Evolutionary conservation across 2,888 invertebrate species (phyloP), one percentile per base, ranked within the genome.

Genomic region (Cheilosia urbana): DNA sequence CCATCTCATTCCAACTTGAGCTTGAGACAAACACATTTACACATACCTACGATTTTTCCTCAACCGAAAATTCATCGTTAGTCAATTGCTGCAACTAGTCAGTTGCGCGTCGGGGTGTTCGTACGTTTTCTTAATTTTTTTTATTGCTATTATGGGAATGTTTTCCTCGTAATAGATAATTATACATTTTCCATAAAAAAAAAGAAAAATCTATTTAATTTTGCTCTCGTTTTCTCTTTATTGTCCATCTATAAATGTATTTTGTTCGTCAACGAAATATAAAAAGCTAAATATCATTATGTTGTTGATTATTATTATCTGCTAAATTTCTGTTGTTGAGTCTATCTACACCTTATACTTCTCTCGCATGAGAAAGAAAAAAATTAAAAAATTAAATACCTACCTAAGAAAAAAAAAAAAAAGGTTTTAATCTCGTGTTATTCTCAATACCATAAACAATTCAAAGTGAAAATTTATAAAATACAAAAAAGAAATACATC

Each of bases 61-160:
- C 73, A 83, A 82, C 53, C 11, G 65, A 78, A 83, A 68, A 73
- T 24, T 79, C 57, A 79, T 73, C 73, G 53, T 84, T 65, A 84
- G 83, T 84, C 83, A 73, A 84, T 75, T 79, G 69, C 69, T 84
- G 83, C 83, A 75, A 84, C 83, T 69, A 58, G 73, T 78, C 73
- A 37, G 83, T 84, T 78, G 79, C 79, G 69, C 79, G 79, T 84
- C 83, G 83, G 63, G 45, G 68, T 75, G 34, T 78, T 79, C 79
- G 78, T 73, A 63, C 57, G 65, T 57, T 79, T 66, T 71, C 71
- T 76, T 76, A 49, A 69, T 63, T 81, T 84, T 79, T 79, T 77
- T 78, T 68, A 75, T 63, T 57, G 57, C 57, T 78, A 60, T 62
- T 68, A 47, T 68, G 73, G 68, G 42, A 84, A 79, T 84, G 68